Percentiles rank a stretch among this genome's conserved stretches.
Conservation (phyloP, 1,140 invertebrate genomes). For the Triops longicaudatus region DNA sequence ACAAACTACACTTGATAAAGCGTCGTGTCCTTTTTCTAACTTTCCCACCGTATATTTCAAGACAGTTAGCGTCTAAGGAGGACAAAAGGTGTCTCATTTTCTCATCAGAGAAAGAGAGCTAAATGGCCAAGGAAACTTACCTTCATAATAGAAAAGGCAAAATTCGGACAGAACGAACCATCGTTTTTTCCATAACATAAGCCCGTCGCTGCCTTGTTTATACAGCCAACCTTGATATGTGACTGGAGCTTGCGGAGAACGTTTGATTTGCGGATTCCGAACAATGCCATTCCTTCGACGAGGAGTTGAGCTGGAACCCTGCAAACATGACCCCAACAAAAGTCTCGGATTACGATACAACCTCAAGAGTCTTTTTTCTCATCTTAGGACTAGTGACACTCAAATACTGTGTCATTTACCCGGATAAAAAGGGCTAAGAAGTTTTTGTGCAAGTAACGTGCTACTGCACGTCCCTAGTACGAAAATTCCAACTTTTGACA, state of each 20-base stretch:
- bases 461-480: no score
- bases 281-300: conserved; percentile 18
- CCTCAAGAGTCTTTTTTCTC: neutral
- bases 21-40: neutral
- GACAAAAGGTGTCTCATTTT: no score
- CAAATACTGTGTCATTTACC: neutral
- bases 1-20: neutral
- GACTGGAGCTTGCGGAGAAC: conserved; percentile 66
- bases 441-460: no score
- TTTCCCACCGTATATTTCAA: neutral
- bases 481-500: neutral
- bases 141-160: conserved; percentile 91
- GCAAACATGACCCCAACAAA: conserved; percentile 11
- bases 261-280: conserved; percentile 32
- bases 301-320: conserved; percentile 15
- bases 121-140: conserved; percentile 45
- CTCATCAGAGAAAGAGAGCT: no score
- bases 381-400: neutral
- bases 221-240: conserved; percentile 80
- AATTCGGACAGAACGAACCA: conserved; percentile 93
- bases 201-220: conserved; percentile 80
- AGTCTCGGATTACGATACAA: neutral
- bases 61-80: neutral
- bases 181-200: conserved; percentile 88
- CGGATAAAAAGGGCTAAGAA: neutral